Base-by-base conservation (phyloP, 2,888 invertebrate species). In the Dasypolia templi region DNA sequence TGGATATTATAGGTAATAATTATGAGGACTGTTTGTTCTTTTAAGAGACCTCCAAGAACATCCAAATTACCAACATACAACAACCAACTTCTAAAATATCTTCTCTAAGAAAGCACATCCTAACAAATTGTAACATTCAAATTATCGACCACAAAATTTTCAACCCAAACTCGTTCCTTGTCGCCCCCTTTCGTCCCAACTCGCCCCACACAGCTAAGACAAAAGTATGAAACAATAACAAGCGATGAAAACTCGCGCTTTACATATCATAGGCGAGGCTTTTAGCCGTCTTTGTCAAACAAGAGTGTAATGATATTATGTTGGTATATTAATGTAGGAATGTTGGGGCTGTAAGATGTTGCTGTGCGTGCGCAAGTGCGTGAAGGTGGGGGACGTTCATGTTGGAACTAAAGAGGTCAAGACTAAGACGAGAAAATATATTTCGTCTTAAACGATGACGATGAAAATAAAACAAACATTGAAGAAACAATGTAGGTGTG, bases 151-250 rank as follows among this genome's bases (percentile, higher is more conserved):
- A 61, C 76, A 65, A 51, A 64, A 71, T 71, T 58, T 78, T 56
- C 61, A 56, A 39, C 61, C 62, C 67, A 14, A 39, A 64, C 7
- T 49, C 44, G n/a, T 14, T 39, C 61, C 69, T 49, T 22, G 32
- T 67, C 81, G 22, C 35, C 51, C 61, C 49, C 62, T 19, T 56
- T 49, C 59, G 26, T 17, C 42, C 53, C 66, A 51, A 35, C 49
- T 53, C 75, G 2, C 64, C 55, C 64, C 53, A n/a, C 80, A 61
- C 65, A 53, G 56, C 55, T 55, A 81, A 84, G 70, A 82, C 85
- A 82, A 82, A 82, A 81, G 85, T 77, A 84, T 84, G 73, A 84
- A 82, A 84, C 85, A 82, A 82, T 82, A 82, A 82, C 82, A 68
- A 51, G 63, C 55, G 81, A 75, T 81, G 85, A 68, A 69, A 81